Percentiles rank a stretch among this genome's conserved stretches.
Conservation (phyloP, 2,888 invertebrate species). For the Didymodactylos carnosus region DNA sequence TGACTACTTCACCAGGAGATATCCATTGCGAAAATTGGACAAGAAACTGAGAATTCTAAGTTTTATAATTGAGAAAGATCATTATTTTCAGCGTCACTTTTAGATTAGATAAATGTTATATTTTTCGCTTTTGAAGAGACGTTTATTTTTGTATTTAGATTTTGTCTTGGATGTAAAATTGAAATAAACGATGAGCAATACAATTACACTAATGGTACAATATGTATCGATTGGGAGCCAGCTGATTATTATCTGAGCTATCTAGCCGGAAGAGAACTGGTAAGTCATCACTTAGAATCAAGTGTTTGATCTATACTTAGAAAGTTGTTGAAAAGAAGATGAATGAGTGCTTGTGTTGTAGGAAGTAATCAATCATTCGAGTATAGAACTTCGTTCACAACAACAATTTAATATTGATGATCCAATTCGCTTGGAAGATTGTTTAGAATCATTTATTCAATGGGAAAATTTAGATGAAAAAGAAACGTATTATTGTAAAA, state of each 20-base stretch:
- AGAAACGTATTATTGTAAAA: constrained; percentile 55
- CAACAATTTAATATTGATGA: background rate
- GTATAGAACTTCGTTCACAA: too few species aligned
- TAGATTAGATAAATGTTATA: background rate
- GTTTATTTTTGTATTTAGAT: constrained; percentile 31
- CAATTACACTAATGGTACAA: constrained; percentile 27
- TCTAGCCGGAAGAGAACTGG: constrained; percentile 55
- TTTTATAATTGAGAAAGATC: too few species aligned
- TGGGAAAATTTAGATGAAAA: constrained; percentile 56
- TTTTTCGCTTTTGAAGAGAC: too few species aligned
- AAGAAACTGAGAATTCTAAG: too few species aligned
- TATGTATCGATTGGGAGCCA: constrained; percentile 84
- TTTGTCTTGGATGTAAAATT: constrained; percentile 65
- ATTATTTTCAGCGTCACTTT: too few species aligned
- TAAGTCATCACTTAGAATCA: too few species aligned
- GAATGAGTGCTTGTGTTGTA: background rate
- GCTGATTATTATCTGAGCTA: constrained; percentile 73
- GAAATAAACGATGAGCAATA: constrained; percentile 42
- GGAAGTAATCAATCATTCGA: background rate
- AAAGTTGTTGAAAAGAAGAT: too few species aligned
- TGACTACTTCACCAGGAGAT: too few species aligned
- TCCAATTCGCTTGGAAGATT: constrained; percentile 43
- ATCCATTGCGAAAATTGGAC: too few species aligned
- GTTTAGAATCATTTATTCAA: constrained; percentile 55
- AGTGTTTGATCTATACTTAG: too few species aligned